Percentiles rank a stretch among this genome's conserved stretches.
Conservation (phyloP, 2,113 vertebrate species). For the Ctenodactylus gundi region DNA sequence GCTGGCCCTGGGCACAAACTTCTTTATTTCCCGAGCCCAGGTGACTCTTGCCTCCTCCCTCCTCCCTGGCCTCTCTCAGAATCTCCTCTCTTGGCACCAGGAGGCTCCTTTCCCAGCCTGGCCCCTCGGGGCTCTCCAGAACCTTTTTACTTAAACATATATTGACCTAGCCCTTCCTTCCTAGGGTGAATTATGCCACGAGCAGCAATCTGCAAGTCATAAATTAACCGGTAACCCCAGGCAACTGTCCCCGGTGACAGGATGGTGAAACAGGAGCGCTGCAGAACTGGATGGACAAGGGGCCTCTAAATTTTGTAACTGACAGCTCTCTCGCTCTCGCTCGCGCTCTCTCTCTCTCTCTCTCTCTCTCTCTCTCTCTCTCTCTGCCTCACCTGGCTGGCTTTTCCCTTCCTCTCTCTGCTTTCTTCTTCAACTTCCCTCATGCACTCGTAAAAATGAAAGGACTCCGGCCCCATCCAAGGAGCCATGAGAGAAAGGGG, state of each 20-base stretch:
- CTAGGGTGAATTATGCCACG: slow-evolving; percentile 81
- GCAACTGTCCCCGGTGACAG: slow-evolving; percentile 75
- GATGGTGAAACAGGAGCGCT: slow-evolving; percentile 44
- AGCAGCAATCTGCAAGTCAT: slow-evolving; percentile 79
- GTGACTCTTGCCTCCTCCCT: background rate
- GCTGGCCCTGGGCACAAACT: background rate
- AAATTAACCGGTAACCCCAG: slow-evolving; percentile 75
- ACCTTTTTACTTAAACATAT: slow-evolving; percentile 87
- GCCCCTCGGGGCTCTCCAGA: slow-evolving; percentile 79
- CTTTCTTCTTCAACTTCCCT: background rate
- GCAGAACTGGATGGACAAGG: slow-evolving; percentile 27
- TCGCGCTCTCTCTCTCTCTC: slow-evolving; percentile 54
- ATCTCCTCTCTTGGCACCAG: slow-evolving; percentile 56
- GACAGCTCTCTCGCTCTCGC: slow-evolving; percentile 39
- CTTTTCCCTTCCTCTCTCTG: slow-evolving; percentile 55
- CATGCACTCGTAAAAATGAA: background rate
- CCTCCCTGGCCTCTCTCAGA: background rate
- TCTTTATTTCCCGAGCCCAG: background rate
- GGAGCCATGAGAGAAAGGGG: background rate
- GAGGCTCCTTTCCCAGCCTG: slow-evolving; percentile 77
- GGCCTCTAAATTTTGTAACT: slow-evolving; percentile 58
- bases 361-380: slow-evolving; percentile 44
- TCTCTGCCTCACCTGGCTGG: slow-evolving; percentile 39
- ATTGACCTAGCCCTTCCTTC: slow-evolving; percentile 84
- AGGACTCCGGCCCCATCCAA: background rate